These are phyloP conservation scores for Tortrix viridana DNA, from an alignment of 2,888 invertebrate genomes.

Conservation along the genomic window DNA sequence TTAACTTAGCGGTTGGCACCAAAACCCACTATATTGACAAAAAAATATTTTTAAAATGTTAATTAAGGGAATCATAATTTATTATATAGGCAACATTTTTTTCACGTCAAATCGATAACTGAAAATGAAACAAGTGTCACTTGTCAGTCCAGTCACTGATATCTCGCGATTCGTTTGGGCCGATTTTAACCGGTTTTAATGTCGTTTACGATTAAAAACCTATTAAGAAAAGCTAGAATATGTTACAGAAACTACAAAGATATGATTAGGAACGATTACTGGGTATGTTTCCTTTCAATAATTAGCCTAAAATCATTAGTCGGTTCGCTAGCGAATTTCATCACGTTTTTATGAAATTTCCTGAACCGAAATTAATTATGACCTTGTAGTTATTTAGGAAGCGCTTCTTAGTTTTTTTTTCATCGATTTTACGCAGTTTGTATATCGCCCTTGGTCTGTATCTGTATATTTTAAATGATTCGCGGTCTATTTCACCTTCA, in stretches of 20 bases:
- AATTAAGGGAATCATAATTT: conserved; percentile 25
- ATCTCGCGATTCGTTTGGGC: conserved; percentile 12
- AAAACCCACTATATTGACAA: no score
- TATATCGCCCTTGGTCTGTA: conserved; percentile 12
- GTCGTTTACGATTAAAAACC: conserved; percentile 66
- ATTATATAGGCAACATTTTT: conserved; percentile 49
- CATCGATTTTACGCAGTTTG: conserved; percentile 6
- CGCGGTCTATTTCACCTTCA: not conserved
- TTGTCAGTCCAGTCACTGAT: conserved; percentile 37
- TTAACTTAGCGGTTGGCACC: no score
- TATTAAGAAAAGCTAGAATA: conserved; percentile 59
- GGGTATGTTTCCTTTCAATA: conserved; percentile 59
- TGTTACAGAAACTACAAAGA: conserved; percentile 60
- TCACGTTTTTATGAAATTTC: not conserved
- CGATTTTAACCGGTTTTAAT: conserved; percentile 50
- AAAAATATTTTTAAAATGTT: not conserved
- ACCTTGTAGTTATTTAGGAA: conserved; percentile 13
- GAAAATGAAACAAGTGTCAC: conserved; percentile 41
- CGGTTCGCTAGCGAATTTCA: conserved; percentile 6
- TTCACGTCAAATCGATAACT: conserved; percentile 43
- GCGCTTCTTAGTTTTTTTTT: not conserved
- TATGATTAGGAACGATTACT: conserved; percentile 55
- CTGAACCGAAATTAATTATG: not conserved
- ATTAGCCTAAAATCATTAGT: conserved; percentile 23
- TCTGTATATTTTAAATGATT: not conserved